Evolutionary conservation across 2,113 vertebrate genomes (phyloP).

Genomic region (Trinectes maculatus): DNA sequence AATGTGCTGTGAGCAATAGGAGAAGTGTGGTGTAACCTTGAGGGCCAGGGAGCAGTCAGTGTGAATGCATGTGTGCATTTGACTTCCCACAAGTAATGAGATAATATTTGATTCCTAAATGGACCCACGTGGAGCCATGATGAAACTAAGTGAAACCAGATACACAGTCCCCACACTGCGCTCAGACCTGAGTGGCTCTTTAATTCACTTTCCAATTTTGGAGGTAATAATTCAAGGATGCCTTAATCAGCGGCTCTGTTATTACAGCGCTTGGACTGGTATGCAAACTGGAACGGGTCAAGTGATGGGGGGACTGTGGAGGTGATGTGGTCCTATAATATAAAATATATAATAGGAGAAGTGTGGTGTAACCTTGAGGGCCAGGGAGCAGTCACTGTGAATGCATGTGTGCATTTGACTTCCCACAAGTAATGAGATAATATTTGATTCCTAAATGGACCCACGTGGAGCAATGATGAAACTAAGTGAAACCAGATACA

Average conservation of each 20-base stretch:
- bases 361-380: constrained; percentile 76
- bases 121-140: constrained; percentile 51
- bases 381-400: not conserved
- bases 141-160: constrained; percentile 67
- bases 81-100: constrained; percentile 50
- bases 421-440: constrained; percentile 51
- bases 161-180: constrained; percentile 42
- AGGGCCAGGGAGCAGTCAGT: constrained; percentile 24
- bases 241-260: constrained; percentile 39
- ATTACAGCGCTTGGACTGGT: no score
- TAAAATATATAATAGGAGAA: no score
- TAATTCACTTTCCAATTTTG: constrained; percentile 53
- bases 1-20: constrained; percentile 60
- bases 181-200: constrained; percentile 34
- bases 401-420: constrained; percentile 10
- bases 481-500: constrained; percentile 62
- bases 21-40: constrained; percentile 63
- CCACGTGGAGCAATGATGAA: constrained; percentile 57
- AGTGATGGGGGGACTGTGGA: no score
- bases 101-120: constrained; percentile 65
- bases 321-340: no score
- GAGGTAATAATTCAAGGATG: constrained; percentile 52
- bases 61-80: not conserved
- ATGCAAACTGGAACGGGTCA: no score
- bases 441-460: constrained; percentile 66